phyloP scores from a whole-genome alignment of 2,113 vertebrate genomes.

The Macroglossus sobrinus region DNA sequence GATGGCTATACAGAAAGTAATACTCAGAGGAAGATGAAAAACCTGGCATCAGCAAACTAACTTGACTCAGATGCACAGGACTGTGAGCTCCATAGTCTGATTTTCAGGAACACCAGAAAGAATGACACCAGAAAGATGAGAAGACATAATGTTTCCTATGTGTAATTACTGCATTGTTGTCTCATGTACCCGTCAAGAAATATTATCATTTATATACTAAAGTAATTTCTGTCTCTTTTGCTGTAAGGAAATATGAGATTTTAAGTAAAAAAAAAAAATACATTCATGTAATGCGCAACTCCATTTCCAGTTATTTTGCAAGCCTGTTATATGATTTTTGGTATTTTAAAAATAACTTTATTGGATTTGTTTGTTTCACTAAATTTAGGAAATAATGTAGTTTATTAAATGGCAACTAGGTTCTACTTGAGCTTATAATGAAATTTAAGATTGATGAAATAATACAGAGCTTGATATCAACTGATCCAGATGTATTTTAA shows the following conservation, averaged over 20 bases:
- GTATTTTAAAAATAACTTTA: not conserved
- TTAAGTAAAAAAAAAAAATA: not conserved
- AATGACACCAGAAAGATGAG: not conserved
- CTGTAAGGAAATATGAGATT: not conserved
- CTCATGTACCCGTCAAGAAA: constrained; percentile 37
- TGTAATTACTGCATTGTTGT: not conserved
- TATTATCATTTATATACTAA: constrained; percentile 27
- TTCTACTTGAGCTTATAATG: not conserved
- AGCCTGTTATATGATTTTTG: not conserved
- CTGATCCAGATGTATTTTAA: not conserved
- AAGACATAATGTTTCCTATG: not conserved
- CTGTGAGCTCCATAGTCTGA: not conserved
- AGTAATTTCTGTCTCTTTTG: constrained; percentile 34
- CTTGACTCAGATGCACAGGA: not conserved
- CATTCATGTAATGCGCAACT: not conserved
- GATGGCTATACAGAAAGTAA: not conserved
- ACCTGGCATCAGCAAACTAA: not conserved
- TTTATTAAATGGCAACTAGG: not conserved
- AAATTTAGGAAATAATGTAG: not conserved
- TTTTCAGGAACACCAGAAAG: not conserved
- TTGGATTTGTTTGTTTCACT: not conserved
- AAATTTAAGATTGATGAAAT: not conserved
- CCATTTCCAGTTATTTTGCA: constrained; percentile 6
- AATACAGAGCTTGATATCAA: not conserved
- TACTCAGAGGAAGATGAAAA: not conserved